Base-by-base conservation (phyloP, 2,888 invertebrate genomes). In the Embidobia sp. region DNA sequence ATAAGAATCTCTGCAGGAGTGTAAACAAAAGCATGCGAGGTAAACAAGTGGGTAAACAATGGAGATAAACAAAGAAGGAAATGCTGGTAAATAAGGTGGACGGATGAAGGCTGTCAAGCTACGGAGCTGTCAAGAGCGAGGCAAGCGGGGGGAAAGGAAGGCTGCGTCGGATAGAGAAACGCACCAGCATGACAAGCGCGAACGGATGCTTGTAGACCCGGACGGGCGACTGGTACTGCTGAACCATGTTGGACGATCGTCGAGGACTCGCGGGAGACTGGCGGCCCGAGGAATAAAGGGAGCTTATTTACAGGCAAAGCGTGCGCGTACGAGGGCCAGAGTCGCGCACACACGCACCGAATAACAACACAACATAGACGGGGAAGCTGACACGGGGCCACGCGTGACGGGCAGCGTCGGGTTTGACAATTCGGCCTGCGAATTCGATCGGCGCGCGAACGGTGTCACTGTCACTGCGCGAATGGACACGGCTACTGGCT, bases 171-270 rank as follows among this genome's bases (percentile, higher is more conserved):
- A 2, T 13, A 16, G 35, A 16, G 11, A 13, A 90, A 93, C 96
- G 93, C 91, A 97, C 97, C 91, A 95, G 95, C 98, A 98, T 98
- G 84, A 98, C 97, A 90, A 98, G 93, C 90, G 98, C 97, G 90
- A 98, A 98, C 53, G 97, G 95, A 90, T 95, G 94, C 91, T 97
- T 97, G 91, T 98, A 98, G 82, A 98, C 96, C 92, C 98, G 93
- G 57, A 98, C 94, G 84, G 98, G 98, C 80, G 97, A 96, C 90
- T 96, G 95, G 91, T 97, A 98, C 90, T 97, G 96, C 91, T 98
- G 98, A 87, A 98, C 98, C 98, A 98, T 98, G 16, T 48, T 42
- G 10, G 35, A 33, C 13, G 40, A 29, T 35, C 33, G 19, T 46
- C 51, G 27, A 4, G 3, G 22, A 22, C 22, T n/a, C n/a, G n/a